Evolutionary conservation across 1,140 invertebrate genomes (phyloP).

Genomic region (Delia radicum): DNA sequence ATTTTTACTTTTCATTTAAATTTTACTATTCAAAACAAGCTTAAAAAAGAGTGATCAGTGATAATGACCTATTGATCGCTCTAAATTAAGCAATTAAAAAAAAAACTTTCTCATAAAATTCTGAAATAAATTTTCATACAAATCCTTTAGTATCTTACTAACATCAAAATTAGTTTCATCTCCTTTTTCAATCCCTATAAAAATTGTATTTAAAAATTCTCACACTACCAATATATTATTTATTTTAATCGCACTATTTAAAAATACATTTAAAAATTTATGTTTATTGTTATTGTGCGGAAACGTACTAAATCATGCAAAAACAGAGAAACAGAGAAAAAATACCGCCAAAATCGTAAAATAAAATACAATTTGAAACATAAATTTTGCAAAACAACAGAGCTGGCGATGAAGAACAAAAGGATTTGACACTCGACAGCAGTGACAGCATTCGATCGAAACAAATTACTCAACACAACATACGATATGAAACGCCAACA

Average conservation of each 20-base stretch:
- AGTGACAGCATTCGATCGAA: background rate
- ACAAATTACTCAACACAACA: background rate
- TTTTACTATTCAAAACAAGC: too few species aligned
- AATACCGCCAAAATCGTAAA: background rate
- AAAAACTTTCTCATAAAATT: too few species aligned
- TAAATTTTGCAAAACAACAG: background rate
- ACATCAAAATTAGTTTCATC: too few species aligned
- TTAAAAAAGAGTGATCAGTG: too few species aligned
- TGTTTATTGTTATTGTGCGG: constrained; percentile 1
- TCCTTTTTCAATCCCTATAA: too few species aligned
- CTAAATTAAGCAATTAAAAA: too few species aligned
- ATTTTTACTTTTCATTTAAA: too few species aligned
- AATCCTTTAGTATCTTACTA: too few species aligned
- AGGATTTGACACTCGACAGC: background rate
- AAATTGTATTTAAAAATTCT: background rate
- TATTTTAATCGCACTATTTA: constrained; percentile 5
- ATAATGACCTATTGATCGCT: too few species aligned
- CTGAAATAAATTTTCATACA: too few species aligned
- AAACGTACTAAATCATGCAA: constrained; percentile 1
- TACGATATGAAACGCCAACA: background rate
- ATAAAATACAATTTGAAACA: background rate
- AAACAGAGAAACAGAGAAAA: background rate
- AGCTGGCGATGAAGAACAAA: background rate
- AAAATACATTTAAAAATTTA: background rate
- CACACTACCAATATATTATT: background rate